phyloP scores from a whole-genome alignment of 2,113 vertebrate genomes.

The Microcebus ravelobensis region DNA sequence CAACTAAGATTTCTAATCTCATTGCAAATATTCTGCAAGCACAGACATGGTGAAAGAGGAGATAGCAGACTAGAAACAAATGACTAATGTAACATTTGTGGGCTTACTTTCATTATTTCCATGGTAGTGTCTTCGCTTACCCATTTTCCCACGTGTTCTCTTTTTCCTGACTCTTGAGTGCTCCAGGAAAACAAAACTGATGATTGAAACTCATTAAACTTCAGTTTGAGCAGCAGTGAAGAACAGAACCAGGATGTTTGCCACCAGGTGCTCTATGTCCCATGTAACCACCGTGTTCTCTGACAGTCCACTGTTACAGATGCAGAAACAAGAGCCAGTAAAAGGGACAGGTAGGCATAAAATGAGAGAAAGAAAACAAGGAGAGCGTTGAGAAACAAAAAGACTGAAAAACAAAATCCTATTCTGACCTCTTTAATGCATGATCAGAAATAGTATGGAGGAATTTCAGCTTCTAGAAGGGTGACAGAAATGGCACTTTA shows the following conservation, averaged over 20 bases:
- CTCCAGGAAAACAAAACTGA: not conserved
- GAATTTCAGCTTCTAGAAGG: not conserved
- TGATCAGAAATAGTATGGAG: not conserved
- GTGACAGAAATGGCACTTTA: not conserved
- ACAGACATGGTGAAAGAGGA: not conserved
- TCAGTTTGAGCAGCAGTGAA: not conserved
- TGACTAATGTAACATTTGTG: conserved; percentile 20
- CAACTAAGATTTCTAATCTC: conserved; percentile 2
- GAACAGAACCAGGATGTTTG: conserved; percentile 14
- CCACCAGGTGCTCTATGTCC: not conserved
- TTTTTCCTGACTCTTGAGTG: not conserved
- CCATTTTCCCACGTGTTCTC: not conserved
- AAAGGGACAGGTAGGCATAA: not conserved
- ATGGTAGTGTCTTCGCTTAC: not conserved
- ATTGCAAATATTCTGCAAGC: conserved; percentile 52
- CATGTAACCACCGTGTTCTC: not conserved
- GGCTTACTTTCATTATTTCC: conserved; percentile 17
- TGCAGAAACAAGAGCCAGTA: not conserved
- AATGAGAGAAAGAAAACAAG: not conserved
- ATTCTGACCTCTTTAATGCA: not conserved
- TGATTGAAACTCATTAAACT: conserved; percentile 10
- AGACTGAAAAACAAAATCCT: not conserved
- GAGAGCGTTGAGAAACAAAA: not conserved
- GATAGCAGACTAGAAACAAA: not conserved
- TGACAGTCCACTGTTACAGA: not conserved